Evolutionary conservation across 2,888 invertebrate genomes (phyloP), one percentile per base, ranked within the genome.

Genomic region (Lepidocyrtoides sp.): DNA sequence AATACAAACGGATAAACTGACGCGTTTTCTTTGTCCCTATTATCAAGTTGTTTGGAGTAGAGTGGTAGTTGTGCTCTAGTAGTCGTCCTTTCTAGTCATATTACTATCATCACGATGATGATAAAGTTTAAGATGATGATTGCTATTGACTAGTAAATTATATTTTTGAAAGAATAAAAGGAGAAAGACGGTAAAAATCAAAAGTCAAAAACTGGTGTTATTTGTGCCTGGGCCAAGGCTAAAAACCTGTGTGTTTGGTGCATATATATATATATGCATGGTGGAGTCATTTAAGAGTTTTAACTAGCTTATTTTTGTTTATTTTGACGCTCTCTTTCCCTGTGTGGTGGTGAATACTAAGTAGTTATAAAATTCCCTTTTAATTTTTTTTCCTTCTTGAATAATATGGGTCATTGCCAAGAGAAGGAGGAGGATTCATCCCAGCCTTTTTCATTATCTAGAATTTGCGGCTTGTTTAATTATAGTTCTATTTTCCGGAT

Each of bases 11-110:
- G 69, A 48, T 44, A 32, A n/a, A 57, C 17, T 26, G 77, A 77
- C 77, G 77, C 77, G 57, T 57, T 81, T 81, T 60, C 83, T 83
- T 83, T 83, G 83, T 83, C 83, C 83, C 83, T 44, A 26, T 83
- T 83, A 66, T 66, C 41, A 54, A 51, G 79, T 54, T 51, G 54
- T 54, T 32, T 32, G 79, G 8, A 44, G 63, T 23, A 48, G 26
- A 20, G 48, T 83, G 36, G 57, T 48, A 83, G 48, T 48, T 83
- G 66, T 48, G 83, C 66, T 60, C 63, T 83, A 66, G 63, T 63
- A 66, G 54, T 83, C 81, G 10, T 23, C 26, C 41, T 41, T 77
- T 81, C 60, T 81, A 60, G 81, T 83, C 66, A 83, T 57, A 7
- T 8, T 66, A 66, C 3, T 29, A n/a, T 5, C 66, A 66, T 5